A percentile compares a stretch with the other conserved stretches of the same genome.
These are phyloP conservation scores for Tenthredo mesomela DNA, from an alignment of 2,888 invertebrate species.

Conservation along the genomic window DNA sequence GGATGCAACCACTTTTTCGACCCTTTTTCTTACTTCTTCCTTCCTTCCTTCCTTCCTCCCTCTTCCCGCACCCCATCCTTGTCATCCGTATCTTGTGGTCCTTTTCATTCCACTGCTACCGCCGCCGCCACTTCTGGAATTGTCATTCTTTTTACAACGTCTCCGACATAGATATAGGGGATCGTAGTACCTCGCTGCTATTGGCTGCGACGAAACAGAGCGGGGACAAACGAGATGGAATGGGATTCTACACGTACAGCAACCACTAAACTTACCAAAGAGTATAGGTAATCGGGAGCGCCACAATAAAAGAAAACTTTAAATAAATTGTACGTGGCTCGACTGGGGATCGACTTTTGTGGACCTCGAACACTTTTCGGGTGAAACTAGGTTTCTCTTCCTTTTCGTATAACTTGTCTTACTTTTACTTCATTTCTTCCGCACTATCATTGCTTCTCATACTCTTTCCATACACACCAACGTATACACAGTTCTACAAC, in stretches of 20 bases:
- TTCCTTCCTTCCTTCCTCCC: not conserved
- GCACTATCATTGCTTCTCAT: not conserved
- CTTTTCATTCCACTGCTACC: conserved; percentile 45
- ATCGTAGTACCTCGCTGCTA: conserved; percentile 32
- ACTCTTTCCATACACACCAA: not conserved
- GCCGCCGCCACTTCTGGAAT: conserved; percentile 61
- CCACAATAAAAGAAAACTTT: conserved; percentile 68
- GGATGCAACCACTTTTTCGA: conserved; percentile 45
- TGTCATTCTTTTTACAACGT: conserved; percentile 65
- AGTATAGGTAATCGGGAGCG: conserved; percentile 60
- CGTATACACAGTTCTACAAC: not conserved
- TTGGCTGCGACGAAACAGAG: conserved; percentile 34
- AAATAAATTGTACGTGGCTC: conserved; percentile 63
- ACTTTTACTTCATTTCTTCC: conserved; percentile 10
- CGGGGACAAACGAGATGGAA: conserved; percentile 47
- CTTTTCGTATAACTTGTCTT: conserved; percentile 1
- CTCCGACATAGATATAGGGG: conserved; percentile 49
- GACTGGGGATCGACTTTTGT: conserved; percentile 57
- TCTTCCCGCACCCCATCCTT: conserved; percentile 41
- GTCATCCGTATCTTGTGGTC: conserved; percentile 49
- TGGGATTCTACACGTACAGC: conserved; percentile 46
- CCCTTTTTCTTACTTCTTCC: conserved; percentile 56
- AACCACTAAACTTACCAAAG: conserved; percentile 50
- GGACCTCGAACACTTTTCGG: conserved; percentile 58
- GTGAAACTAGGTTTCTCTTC: conserved; percentile 28